Evolutionary conservation across 2,113 vertebrate genomes (phyloP).

Genomic region (Cacatua alba): DNA sequence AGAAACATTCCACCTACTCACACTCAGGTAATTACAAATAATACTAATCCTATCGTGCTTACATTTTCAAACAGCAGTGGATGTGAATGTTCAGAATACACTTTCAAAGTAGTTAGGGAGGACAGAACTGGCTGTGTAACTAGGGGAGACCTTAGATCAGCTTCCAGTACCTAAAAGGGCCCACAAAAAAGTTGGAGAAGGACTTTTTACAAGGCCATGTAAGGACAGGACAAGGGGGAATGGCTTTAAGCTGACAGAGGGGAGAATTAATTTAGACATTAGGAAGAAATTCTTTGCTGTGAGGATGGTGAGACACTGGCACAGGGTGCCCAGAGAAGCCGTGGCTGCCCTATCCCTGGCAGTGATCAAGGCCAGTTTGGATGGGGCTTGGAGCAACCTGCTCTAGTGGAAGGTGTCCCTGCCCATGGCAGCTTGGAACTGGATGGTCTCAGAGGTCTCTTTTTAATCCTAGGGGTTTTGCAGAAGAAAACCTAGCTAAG

Average conservation of each 20-base stretch:
- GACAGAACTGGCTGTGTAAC: background rate
- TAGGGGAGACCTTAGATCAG: background rate
- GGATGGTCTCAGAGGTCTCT: background rate
- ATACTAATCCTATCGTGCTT: background rate
- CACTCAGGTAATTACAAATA: slow-evolving; percentile 87
- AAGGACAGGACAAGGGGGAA: background rate
- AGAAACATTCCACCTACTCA: slow-evolving; percentile 97
- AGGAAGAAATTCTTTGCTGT: background rate
- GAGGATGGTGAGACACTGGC: background rate
- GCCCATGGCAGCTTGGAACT: background rate
- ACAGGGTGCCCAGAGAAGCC: background rate
- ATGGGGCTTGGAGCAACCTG: background rate
- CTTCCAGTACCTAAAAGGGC: background rate
- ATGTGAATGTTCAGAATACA: rapidly evolving
- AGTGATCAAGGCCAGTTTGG: background rate
- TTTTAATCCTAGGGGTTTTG: background rate
- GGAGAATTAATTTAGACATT: background rate
- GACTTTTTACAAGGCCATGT: background rate
- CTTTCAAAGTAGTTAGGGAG: background rate
- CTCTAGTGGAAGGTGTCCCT: background rate
- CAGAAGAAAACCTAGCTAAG: background rate
- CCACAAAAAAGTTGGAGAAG: background rate
- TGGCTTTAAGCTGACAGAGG: background rate
- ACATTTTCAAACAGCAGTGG: background rate
- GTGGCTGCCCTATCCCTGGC: background rate